phyloP scores from a whole-genome alignment of 2,113 vertebrate species.

The Nothoprocta pentlandii region DNA sequence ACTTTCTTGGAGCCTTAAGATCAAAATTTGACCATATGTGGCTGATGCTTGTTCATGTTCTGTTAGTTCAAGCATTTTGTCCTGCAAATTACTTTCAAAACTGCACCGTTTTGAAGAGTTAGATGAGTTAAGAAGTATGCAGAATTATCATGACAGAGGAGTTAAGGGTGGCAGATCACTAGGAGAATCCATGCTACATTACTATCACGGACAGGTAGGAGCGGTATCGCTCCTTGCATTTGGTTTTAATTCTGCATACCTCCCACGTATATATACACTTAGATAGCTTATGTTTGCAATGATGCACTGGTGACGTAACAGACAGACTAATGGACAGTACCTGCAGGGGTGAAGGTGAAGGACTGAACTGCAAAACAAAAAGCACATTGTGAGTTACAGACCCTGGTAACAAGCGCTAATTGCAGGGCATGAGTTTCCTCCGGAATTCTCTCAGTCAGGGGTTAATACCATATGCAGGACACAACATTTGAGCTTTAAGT shows the following conservation, averaged over 20 bases:
- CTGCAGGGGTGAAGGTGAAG: constrained; percentile 93
- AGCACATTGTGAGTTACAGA: constrained; percentile 85
- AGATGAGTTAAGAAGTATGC: neutral
- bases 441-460: constrained; percentile 6
- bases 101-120: neutral
- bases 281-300: constrained; percentile 11
- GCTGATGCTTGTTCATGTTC: neutral
- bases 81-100: constrained; percentile 25
- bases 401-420: constrained; percentile 34
- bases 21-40: neutral
- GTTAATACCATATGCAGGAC: constrained; percentile 19
- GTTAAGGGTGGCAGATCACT: neutral
- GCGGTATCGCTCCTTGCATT: neutral
- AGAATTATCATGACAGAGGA: neutral
- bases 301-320: constrained; percentile 64
- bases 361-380: constrained; percentile 94
- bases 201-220: neutral
- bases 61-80: constrained; percentile 1
- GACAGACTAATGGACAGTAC: constrained; percentile 90
- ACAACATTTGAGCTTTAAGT: constrained; percentile 61
- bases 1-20: constrained; percentile 11
- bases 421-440: neutral
- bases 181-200: neutral
- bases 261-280: constrained; percentile 6
- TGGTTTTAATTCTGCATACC: constrained; percentile 18